These are phyloP conservation scores for Pristiophorus japonicus DNA, from an alignment of 2,113 vertebrate genomes.

Conservation along the genomic window DNA sequence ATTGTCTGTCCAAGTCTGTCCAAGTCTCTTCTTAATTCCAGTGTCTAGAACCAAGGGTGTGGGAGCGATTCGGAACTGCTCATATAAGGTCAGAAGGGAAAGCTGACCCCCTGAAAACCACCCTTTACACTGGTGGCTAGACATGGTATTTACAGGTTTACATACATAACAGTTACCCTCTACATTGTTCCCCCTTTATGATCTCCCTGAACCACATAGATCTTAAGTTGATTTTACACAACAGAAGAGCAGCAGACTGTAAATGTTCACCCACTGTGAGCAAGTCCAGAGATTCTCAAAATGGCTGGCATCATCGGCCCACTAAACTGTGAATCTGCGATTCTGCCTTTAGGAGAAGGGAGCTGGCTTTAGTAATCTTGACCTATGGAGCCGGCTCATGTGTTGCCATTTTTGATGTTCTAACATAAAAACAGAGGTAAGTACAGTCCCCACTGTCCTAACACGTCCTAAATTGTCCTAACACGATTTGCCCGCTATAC, in stretches of 20 bases:
- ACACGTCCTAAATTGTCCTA: no score
- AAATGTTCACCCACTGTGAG: background rate
- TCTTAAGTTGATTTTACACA: background rate
- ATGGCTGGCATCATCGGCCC: background rate
- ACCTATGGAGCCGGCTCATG: background rate
- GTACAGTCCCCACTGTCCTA: background rate
- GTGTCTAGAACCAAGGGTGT: no score
- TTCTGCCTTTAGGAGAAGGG: background rate
- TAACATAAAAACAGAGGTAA: background rate
- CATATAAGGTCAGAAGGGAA: no score
- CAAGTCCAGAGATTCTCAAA: background rate
- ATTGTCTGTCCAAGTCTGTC: no score
- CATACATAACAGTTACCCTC: background rate
- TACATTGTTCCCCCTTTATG: background rate
- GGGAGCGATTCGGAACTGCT: no score
- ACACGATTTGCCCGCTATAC: no score
- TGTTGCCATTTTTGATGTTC: background rate
- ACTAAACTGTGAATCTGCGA: background rate
- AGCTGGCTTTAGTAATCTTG: background rate
- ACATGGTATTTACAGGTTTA: no score
- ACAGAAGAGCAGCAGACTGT: background rate
- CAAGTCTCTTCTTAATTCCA: no score
- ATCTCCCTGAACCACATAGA: background rate
- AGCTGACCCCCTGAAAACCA: no score
- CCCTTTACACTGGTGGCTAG: no score